Conservation (phyloP, 2,113 vertebrate genomes). For the Shinisaurus crocodilurus region DNA sequence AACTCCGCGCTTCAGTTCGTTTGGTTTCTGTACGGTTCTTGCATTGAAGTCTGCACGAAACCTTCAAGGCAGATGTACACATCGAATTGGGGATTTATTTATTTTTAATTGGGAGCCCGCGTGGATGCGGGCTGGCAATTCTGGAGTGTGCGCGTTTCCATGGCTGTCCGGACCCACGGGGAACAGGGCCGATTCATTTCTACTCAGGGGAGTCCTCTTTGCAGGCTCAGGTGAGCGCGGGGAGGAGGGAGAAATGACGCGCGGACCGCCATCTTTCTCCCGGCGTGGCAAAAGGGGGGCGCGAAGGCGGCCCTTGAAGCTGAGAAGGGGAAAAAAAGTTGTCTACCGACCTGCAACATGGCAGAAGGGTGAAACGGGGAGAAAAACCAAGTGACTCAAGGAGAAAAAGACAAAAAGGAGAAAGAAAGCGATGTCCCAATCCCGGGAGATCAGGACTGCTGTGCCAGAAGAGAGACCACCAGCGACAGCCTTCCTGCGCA, state of each 20-base stretch:
- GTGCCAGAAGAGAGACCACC: neutral
- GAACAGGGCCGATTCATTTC: neutral
- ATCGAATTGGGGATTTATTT: too few species aligned
- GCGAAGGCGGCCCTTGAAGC: neutral
- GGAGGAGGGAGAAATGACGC: neutral
- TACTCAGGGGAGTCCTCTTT: neutral
- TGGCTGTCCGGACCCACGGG: neutral
- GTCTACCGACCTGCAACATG: accelerated
- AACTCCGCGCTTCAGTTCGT: neutral
- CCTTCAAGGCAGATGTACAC: neutral
- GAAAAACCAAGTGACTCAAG: accelerated
- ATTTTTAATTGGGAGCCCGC: neutral
- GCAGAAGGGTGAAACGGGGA: neutral
- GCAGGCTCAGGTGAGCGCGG: neutral
- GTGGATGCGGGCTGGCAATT: neutral
- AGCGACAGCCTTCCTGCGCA: neutral
- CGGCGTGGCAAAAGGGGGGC: conserved; percentile 6
- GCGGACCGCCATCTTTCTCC: neutral
- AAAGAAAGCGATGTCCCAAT: too few species aligned
- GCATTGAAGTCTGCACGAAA: neutral
- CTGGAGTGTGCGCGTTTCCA: accelerated
- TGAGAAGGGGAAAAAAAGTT: neutral
- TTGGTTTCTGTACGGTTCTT: neutral
- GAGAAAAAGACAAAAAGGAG: neutral
- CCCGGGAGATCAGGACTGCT: neutral